Evolutionary conservation across 1,140 invertebrate species (phyloP).

Genomic region (Ooceraea biroi): DNA sequence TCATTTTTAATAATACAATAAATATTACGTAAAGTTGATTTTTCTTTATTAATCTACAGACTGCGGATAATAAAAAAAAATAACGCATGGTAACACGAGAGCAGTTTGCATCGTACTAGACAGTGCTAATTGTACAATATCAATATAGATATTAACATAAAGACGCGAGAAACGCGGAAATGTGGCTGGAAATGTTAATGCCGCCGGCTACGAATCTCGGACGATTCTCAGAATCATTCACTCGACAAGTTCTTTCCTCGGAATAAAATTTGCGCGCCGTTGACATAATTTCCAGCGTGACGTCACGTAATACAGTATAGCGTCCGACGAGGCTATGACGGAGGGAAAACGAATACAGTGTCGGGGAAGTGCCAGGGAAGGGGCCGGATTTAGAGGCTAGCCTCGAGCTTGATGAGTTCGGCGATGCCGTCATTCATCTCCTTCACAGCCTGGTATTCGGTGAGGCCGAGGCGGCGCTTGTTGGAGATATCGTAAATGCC

Average conservation of each 20-base stretch:
- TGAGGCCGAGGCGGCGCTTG: conserved; percentile 95
- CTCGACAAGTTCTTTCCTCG: conserved; percentile 4
- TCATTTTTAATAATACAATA: too few relatives aligned
- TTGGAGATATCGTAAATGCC: conserved; percentile 98
- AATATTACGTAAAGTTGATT: not conserved
- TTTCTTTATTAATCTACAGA: conserved; percentile 16
- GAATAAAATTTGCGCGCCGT: conserved; percentile 38
- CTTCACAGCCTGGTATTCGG: conserved; percentile 95
- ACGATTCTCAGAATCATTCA: conserved; percentile 4
- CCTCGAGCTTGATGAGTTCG: conserved; percentile 96
- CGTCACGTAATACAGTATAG: conserved; percentile 42
- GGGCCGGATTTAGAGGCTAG: conserved; percentile 88
- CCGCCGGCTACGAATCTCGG: conserved; percentile 29
- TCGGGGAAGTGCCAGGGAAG: conserved; percentile 20
- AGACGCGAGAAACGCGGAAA: conserved; percentile 23
- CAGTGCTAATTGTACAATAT: conserved; percentile 45
- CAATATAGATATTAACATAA: conserved; percentile 41
- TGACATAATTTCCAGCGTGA: conserved; percentile 41
- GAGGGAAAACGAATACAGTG: conserved; percentile 39
- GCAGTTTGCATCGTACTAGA: conserved; percentile 24
- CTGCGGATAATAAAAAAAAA: not conserved
- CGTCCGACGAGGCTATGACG: conserved; percentile 41
- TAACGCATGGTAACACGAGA: not conserved
- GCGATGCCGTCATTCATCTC: conserved; percentile 96
- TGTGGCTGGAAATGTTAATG: conserved; percentile 18